Evolutionary conservation across 2,888 invertebrate species (phyloP).

Genomic region (Chaetogeoica ovagalla): DNA sequence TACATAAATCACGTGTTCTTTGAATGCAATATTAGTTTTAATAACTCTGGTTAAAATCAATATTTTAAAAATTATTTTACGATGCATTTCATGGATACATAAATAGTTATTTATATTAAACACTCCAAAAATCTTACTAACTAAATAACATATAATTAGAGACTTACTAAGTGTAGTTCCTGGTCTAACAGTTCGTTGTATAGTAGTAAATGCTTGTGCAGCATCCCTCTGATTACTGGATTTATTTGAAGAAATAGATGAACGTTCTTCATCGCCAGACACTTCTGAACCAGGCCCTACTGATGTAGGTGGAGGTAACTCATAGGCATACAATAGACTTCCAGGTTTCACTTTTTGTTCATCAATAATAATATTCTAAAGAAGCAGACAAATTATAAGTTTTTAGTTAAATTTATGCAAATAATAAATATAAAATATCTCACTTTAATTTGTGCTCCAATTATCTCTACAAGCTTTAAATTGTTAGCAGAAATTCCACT

Average conservation of each 20-base stretch:
- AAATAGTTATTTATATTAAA: no score
- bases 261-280: conserved; percentile 57
- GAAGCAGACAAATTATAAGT: neutral
- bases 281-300: conserved; percentile 55
- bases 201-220: conserved; percentile 59
- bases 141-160: neutral
- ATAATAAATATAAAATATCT: conserved; percentile 21
- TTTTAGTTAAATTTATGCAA: neutral
- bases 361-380: conserved; percentile 61
- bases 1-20: neutral
- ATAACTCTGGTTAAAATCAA: no score
- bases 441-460: conserved; percentile 69
- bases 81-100: no score
- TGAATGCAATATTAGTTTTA: neutral
- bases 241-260: conserved; percentile 56
- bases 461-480: conserved; percentile 73
- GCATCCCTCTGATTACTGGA: conserved; percentile 57
- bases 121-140: no score
- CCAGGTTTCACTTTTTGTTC: conserved; percentile 59
- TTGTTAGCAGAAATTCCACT: conserved; percentile 67
- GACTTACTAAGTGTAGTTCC: conserved; percentile 40
- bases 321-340: conserved; percentile 67
- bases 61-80: no score
- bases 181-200: conserved; percentile 58
- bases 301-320: conserved; percentile 63